Evolutionary conservation across 2,797 vertebrate genomes (phyloP).

Genomic region (Loris lydekkerianus): DNA sequence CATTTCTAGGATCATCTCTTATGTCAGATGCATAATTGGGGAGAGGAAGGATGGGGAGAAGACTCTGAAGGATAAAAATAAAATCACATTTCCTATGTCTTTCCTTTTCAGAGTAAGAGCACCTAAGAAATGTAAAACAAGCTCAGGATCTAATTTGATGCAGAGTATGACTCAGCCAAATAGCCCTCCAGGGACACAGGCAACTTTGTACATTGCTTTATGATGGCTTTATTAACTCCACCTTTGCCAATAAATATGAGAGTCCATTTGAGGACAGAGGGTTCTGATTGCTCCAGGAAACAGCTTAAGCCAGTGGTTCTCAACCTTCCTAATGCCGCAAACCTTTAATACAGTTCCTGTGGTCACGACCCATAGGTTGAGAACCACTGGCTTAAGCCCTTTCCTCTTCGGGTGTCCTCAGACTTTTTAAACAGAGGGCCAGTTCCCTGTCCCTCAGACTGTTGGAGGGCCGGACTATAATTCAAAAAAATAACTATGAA

Average conservation of each 20-base stretch:
- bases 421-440: too few species aligned
- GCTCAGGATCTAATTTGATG: constrained; percentile 16
- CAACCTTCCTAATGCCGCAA: too few species aligned
- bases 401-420: background rate
- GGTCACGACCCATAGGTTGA: too few species aligned
- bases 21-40: background rate
- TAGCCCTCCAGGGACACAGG: constrained; percentile 19
- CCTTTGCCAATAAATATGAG: constrained; percentile 8
- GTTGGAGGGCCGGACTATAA: too few species aligned
- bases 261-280: constrained; percentile 27
- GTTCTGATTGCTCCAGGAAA: constrained; percentile 1
- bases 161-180: background rate
- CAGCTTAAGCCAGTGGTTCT: too few species aligned
- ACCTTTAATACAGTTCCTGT: too few species aligned
- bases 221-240: constrained; percentile 41
- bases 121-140: constrained; percentile 14
- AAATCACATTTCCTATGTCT: background rate
- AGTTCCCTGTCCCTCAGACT: too few species aligned
- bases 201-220: background rate
- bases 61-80: background rate
- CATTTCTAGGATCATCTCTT: background rate
- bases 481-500: too few species aligned
- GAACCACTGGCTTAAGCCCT: background rate
- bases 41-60: background rate
- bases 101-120: background rate